Percentiles rank a stretch among this genome's conserved stretches.
These are phyloP conservation scores for Vireo griseus DNA, from an alignment of 2,797 vertebrate species.

Conservation along the genomic window DNA sequence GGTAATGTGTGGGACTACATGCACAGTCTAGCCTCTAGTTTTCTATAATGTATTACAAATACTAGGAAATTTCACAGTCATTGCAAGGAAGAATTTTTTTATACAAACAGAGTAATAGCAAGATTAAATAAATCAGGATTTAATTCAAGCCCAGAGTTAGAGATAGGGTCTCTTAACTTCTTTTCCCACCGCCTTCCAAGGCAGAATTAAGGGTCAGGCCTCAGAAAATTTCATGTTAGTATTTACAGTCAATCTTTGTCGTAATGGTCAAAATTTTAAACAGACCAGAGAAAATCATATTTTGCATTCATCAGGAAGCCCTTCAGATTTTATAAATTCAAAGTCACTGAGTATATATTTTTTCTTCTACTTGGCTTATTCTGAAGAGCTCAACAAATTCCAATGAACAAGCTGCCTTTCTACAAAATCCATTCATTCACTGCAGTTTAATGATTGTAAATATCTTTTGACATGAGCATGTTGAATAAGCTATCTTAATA, in stretches of 20 bases:
- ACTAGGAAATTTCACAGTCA: not conserved
- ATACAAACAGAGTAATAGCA: not conserved
- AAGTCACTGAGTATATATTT: not conserved
- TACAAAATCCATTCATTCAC: constrained; percentile 29
- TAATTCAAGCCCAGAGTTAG: not conserved
- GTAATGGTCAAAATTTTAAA: not conserved
- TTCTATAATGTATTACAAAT: not conserved
- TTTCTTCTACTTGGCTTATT: constrained; percentile 14
- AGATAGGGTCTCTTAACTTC: not conserved
- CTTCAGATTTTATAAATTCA: not conserved
- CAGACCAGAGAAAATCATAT: not conserved
- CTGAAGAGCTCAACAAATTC: constrained; percentile 29
- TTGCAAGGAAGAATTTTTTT: not conserved
- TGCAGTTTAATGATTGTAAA: not conserved
- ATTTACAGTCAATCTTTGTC: not conserved
- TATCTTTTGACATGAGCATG: constrained; percentile 23
- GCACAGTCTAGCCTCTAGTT: not conserved
- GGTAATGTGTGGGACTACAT: rapidly evolving
- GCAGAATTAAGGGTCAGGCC: not conserved
- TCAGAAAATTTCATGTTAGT: not conserved
- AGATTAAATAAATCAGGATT: not conserved
- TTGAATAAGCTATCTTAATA: constrained; percentile 25
- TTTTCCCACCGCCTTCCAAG: not conserved
- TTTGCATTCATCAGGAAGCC: not conserved
- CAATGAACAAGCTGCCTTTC: constrained; percentile 13